Evolutionary conservation across 2,797 vertebrate genomes (phyloP), one percentile per base, ranked within the genome.

Genomic region (Hafferia zeledoni): DNA sequence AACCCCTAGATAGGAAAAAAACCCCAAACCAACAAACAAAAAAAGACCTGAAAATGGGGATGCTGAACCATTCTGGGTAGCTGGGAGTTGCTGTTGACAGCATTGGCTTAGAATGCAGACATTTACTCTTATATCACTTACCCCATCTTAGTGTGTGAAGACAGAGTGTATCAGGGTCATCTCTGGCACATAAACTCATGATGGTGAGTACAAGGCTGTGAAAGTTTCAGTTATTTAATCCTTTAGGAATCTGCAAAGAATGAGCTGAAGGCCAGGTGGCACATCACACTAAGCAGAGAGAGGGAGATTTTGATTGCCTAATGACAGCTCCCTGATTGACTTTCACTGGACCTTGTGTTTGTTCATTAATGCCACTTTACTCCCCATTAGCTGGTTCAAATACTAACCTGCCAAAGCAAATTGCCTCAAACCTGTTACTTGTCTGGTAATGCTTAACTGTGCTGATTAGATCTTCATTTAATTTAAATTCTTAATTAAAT

Each of bases 401-500:
- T 41, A 67, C n/a, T 87, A 80, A 87, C 39, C 50, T 28, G 57
- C 41, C n/a, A 78, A 72, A 83, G 56, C 46, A 91, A 94, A 89
- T 63, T 75, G 30, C 47, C 41, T 88, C 61, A 68, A 41, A 39
- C 43, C 46, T 85, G 46, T 69, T 35, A 63, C 65, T 71, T 86
- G 65, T 59, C 69, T 52, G 50, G 53, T 70, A 89, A 78, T 8
- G 35, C n/a, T 31, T 47, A 77, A 76, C 35, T 41, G 35, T 77
- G 31, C 17, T 77, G 61, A 94, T 90, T 69, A 78, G 50, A 35
- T 63, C 30, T 59, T 83, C 6, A 2, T 23, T 72, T 89, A 67
- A 72, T 90, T 81, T 76, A 92, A 91, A 76, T n/a, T 70, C 43
- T 72, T 43, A 82, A 88, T 52, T 49, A 89, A 96, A 89, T 49